These are phyloP conservation scores for Melolontha melolontha DNA, from an alignment of 2,888 invertebrate species.

Conservation along the genomic window DNA sequence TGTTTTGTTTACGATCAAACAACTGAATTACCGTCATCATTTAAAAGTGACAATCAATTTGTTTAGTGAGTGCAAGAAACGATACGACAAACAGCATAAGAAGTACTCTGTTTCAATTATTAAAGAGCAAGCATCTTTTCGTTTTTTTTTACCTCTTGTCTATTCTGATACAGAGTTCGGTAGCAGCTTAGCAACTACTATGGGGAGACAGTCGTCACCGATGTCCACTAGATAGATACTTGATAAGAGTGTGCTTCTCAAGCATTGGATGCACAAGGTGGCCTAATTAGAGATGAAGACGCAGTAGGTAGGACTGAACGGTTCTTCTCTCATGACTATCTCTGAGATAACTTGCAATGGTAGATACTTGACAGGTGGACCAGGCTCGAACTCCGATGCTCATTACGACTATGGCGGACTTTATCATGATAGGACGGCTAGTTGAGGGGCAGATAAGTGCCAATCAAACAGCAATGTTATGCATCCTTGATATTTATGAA, in stretches of 20 bases:
- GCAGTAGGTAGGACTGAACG: constrained; percentile 3
- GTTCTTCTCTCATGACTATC: constrained; percentile 4
- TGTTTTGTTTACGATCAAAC: too few species aligned
- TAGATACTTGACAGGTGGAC: constrained; percentile 1
- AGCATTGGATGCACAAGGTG: constrained; percentile 5
- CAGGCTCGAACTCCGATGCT: constrained; percentile 1
- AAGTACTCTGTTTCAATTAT: neutral
- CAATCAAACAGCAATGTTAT: too few species aligned
- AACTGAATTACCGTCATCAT: constrained; percentile 22
- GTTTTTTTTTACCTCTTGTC: too few species aligned
- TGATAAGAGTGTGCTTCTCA: constrained; percentile 17
- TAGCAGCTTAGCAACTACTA: too few species aligned
- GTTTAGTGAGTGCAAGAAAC: constrained; percentile 10
- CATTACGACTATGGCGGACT: constrained; percentile 1
- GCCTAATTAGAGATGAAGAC: constrained; percentile 10
- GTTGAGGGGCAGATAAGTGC: too few species aligned
- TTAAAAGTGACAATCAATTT: constrained; percentile 41
- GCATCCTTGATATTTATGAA: too few species aligned
- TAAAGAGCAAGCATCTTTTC: too few species aligned
- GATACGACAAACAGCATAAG: constrained; percentile 14
- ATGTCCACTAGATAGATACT: too few species aligned
- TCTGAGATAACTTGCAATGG: constrained; percentile 7
- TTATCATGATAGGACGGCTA: too few species aligned
- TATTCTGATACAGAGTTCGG: too few species aligned
- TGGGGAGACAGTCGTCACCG: too few species aligned